Percentiles rank a stretch among this genome's conserved stretches.
Conservation (phyloP, 2,113 vertebrate genomes). For the Ifrita kowaldi region DNA sequence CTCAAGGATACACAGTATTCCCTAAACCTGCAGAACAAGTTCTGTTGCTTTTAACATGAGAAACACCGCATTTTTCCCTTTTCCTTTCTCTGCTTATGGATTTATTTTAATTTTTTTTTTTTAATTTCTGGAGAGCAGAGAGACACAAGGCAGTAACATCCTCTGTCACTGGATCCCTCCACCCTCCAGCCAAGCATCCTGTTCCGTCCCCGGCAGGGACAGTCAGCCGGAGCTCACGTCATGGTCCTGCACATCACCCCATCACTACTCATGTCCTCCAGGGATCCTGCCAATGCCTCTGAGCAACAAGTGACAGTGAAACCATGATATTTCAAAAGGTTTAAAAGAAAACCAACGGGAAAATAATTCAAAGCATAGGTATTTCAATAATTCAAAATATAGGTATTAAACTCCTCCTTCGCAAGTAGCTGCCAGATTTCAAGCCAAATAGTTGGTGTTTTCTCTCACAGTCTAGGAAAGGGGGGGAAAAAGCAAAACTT, state of each 20-base stretch:
- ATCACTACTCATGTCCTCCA: background rate
- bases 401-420: background rate
- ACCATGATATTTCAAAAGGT: background rate
- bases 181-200: background rate
- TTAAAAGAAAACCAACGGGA: background rate
- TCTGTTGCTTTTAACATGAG: background rate
- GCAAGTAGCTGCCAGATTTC: background rate
- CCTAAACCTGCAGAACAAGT: background rate
- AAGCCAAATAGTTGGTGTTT: background rate
- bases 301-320: background rate
- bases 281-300: background rate
- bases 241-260: background rate
- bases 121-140: background rate
- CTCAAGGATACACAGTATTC: background rate
- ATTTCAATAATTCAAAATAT: no score
- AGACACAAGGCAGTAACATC: background rate
- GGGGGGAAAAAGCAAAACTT: background rate
- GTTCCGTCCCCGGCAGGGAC: background rate
- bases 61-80: background rate
- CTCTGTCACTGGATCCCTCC: background rate
- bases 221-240: background rate
- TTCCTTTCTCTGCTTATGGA: background rate
- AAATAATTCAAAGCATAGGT: conserved; percentile 32
- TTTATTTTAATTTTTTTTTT: background rate
- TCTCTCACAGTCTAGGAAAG: background rate